Evolutionary conservation across 2,113 vertebrate genomes (phyloP).

Genomic region (Nothocercus nigrocapillus): DNA sequence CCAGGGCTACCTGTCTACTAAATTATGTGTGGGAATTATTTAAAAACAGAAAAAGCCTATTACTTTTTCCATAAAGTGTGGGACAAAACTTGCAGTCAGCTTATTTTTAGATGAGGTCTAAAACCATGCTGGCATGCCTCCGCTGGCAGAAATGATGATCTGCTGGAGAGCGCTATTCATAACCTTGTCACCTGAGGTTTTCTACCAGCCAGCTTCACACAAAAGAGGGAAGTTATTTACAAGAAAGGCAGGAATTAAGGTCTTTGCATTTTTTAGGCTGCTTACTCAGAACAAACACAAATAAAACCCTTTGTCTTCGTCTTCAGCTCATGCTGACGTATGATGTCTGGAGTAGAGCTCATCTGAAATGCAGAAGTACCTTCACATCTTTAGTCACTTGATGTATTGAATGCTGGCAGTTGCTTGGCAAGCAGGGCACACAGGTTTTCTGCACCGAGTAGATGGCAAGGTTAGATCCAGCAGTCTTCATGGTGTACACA

Average conservation of each 20-base stretch:
- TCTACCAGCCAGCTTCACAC: neutral
- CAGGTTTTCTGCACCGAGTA: neutral
- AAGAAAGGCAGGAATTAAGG: neutral
- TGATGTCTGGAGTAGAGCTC: neutral
- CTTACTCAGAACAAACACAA: neutral
- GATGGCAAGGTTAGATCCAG: neutral
- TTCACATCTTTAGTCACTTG: neutral
- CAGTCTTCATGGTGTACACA: neutral
- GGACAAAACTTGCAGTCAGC: neutral
- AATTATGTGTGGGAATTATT: too few relatives aligned
- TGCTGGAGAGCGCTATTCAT: neutral
- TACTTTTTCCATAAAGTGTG: neutral
- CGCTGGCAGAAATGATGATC: neutral
- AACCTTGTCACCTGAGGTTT: neutral
- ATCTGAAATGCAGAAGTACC: neutral
- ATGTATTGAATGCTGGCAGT: neutral
- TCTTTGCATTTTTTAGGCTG: neutral
- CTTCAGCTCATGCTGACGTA: neutral
- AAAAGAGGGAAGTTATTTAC: neutral
- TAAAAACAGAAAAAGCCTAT: neutral
- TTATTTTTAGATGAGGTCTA: neutral
- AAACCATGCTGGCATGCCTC: neutral
- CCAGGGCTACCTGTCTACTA: too few relatives aligned
- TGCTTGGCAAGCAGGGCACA: neutral
- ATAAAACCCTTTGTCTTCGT: neutral